Conservation (phyloP, 2,797 vertebrate genomes). For the Sebastes trivittatus region DNA sequence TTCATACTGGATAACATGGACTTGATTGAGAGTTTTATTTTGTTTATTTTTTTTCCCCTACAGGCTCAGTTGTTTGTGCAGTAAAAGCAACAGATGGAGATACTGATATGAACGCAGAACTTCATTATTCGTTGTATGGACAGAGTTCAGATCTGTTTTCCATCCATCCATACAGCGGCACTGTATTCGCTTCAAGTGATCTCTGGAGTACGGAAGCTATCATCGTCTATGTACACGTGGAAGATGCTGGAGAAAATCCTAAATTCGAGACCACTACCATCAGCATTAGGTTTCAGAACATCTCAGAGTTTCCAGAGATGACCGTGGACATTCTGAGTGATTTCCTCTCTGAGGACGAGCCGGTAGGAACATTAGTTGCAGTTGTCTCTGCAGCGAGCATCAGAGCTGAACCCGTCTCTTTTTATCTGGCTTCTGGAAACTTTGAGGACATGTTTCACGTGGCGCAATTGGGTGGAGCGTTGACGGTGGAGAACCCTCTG, state of each 20-base stretch:
- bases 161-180: constrained; percentile 74
- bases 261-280: constrained; percentile 79
- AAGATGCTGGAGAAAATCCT: constrained; percentile 74
- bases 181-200: constrained; percentile 53
- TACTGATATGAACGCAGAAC: constrained; percentile 77
- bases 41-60: background rate
- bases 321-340: constrained; percentile 56
- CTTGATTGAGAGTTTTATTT: background rate
- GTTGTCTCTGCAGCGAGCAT: constrained; percentile 61
- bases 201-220: constrained; percentile 64
- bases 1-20: background rate
- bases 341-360: constrained; percentile 73
- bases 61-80: constrained; percentile 81
- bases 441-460: constrained; percentile 76
- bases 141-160: constrained; percentile 72
- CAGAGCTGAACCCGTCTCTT: constrained; percentile 73
- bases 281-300: constrained; percentile 77
- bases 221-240: constrained; percentile 71
- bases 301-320: constrained; percentile 77
- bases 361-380: constrained; percentile 69
- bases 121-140: constrained; percentile 80
- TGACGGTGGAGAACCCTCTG: constrained; percentile 74
- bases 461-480: constrained; percentile 66
- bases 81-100: constrained; percentile 80
- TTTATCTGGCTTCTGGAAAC: constrained; percentile 82